phyloP scores from a whole-genome alignment of 2,797 vertebrate genomes.

The Acrossocheilus fasciatus region DNA sequence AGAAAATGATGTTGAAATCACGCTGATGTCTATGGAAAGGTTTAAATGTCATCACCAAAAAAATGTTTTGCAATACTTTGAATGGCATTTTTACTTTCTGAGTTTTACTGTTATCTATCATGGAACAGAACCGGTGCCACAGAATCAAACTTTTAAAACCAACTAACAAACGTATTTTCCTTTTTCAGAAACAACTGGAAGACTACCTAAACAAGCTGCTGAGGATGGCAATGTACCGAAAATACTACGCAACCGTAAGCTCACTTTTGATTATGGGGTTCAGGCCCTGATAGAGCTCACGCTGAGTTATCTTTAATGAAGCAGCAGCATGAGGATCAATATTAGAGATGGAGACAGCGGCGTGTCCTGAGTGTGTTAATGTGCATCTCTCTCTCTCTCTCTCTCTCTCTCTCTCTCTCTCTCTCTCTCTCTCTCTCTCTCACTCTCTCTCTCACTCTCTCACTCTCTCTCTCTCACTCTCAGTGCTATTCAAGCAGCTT shows the following conservation, averaged over 20 bases:
- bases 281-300: neutral
- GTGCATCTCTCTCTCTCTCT: neutral
- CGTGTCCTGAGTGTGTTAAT: constrained; percentile 24
- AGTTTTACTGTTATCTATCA: neutral
- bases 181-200: constrained; percentile 92
- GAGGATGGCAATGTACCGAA: constrained; percentile 94
- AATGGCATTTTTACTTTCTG: neutral
- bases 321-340: constrained; percentile 23
- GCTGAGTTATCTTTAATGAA: constrained; percentile 41
- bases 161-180: neutral
- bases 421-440: neutral
- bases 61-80: neutral
- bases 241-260: constrained; percentile 97
- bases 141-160: neutral
- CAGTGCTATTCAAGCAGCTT: neutral
- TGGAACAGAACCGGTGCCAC: neutral
- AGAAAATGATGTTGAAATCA: neutral
- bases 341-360: constrained; percentile 8
- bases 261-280: constrained; percentile 31
- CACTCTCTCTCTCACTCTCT: too few species aligned
- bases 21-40: neutral
- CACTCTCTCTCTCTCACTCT: too few species aligned
- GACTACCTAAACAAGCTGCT: constrained; percentile 95
- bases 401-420: too few species aligned
- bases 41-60: neutral